Evolutionary conservation across 1,140 invertebrate genomes (phyloP).

Genomic region (Phenacoccus solenopsis): DNA sequence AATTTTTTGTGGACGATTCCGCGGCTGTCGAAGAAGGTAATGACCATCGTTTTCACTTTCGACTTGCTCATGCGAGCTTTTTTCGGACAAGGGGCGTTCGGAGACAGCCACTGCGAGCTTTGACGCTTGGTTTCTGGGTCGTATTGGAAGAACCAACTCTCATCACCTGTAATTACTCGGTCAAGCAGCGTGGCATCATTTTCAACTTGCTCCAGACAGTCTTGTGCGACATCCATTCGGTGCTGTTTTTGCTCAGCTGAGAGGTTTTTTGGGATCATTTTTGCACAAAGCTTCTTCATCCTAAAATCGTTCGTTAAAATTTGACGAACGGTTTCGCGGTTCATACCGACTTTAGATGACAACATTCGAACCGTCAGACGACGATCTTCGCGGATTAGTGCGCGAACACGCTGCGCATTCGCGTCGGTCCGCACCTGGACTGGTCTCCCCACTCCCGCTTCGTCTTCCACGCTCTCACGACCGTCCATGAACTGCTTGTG

Average conservation of each 20-base stretch:
- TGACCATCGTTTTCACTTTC: slow-evolving; percentile 22
- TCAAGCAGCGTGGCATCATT: slow-evolving; percentile 19
- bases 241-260: slow-evolving; percentile 21
- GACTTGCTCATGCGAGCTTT: slow-evolving; percentile 23
- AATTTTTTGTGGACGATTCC: too few relatives aligned
- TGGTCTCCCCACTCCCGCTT: background rate
- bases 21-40: background rate
- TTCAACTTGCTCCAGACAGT: slow-evolving; percentile 18
- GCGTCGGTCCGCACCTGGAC: background rate
- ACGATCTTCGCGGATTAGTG: slow-evolving; percentile 5
- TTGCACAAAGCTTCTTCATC: background rate
- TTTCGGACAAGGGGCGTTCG: slow-evolving; percentile 4
- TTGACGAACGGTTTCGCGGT: background rate
- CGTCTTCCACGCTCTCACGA: background rate
- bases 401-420: background rate
- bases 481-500: background rate
- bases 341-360: background rate
- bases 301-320: slow-evolving; percentile 9
- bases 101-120: slow-evolving; percentile 21
- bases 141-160: slow-evolving; percentile 25
- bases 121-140: slow-evolving; percentile 26
- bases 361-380: background rate
- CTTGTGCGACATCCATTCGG: slow-evolving; percentile 18
- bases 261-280: slow-evolving; percentile 9
- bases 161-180: slow-evolving; percentile 22